Evolutionary conservation across 2,113 vertebrate genomes (phyloP).

Genomic region (Spea multiplicata): DNA sequence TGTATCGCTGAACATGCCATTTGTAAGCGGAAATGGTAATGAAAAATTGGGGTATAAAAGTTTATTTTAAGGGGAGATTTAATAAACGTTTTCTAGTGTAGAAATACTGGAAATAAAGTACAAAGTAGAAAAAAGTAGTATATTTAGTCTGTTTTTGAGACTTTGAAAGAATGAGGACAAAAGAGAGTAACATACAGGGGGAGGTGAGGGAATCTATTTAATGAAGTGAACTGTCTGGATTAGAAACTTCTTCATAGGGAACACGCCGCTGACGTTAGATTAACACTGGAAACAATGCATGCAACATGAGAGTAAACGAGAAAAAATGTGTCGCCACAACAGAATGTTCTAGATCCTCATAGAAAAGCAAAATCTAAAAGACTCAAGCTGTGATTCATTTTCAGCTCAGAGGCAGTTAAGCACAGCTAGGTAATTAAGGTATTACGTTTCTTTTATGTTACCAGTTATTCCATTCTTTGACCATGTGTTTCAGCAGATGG

Average conservation of each 20-base stretch:
- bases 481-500: background rate
- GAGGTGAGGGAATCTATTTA: slow-evolving; percentile 6
- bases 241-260: background rate
- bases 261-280: background rate
- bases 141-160: slow-evolving; percentile 8
- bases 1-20: no score
- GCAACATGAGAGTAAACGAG: background rate
- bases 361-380: background rate
- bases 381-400: background rate
- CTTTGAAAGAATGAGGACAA: slow-evolving; percentile 18
- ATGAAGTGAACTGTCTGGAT: background rate
- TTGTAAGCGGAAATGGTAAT: no score
- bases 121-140: slow-evolving; percentile 1
- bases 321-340: background rate
- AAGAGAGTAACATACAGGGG: slow-evolving; percentile 1
- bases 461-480: background rate
- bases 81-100: background rate
- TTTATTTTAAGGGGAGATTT: no score
- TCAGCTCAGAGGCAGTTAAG: background rate
- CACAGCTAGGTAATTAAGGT: background rate
- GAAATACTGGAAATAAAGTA: background rate
- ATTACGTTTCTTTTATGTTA: background rate
- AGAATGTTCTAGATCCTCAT: background rate
- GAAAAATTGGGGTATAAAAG: no score
- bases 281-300: background rate